Evolutionary conservation across 53 echinoderm and acorn worm genomes (phyloP), one percentile per base, ranked within the genome.

Genomic region (Hippasteria phrygiana): DNA sequence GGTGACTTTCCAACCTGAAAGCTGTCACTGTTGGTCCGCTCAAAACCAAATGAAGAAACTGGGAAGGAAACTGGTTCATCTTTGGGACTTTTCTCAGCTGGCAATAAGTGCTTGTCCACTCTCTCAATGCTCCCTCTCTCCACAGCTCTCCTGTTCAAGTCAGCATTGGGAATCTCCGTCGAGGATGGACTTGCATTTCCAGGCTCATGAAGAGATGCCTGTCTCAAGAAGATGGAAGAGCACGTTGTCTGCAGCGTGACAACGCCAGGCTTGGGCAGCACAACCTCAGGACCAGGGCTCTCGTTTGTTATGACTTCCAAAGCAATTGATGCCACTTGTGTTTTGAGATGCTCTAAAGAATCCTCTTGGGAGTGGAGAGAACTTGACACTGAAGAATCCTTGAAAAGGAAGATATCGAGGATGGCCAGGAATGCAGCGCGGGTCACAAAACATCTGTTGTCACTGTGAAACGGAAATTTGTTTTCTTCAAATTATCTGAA

Each of bases 381-480:
- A 45, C 56, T 67, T 73, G 53, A 48, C 32, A 91, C 26, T 84
- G 90, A 93, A 16, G 31, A 78, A 48, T 59, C 33, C 76, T 92
- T 81, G 71, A 95, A 43, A 3, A 93, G 39, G 35, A 84, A 84
- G 5, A 55, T 43, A 24, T 92, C 80, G 34, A 97, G 29, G 62
- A 95, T 89, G n/a, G 87, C 59, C 70, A 92, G 41, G 34, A 92
- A 95, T 9, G 93, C 91, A 83, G 95, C 88, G 74, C 91, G 90
- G 59, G 97, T 97, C 67, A 95, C 90, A 45, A 59, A 87, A 37
- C 92, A 97, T 42, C 70, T 65, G 74, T 97, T 97, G 39, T 83
- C 22, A 5, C 97, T 97, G 91, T 1, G 65, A 5, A 35, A 28
- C 70, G 22, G 46, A 32, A 35, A n/a, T n/a, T n/a, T n/a, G n/a